phyloP scores from a whole-genome alignment of 2,113 vertebrate genomes.

The Centropus unirufus region DNA sequence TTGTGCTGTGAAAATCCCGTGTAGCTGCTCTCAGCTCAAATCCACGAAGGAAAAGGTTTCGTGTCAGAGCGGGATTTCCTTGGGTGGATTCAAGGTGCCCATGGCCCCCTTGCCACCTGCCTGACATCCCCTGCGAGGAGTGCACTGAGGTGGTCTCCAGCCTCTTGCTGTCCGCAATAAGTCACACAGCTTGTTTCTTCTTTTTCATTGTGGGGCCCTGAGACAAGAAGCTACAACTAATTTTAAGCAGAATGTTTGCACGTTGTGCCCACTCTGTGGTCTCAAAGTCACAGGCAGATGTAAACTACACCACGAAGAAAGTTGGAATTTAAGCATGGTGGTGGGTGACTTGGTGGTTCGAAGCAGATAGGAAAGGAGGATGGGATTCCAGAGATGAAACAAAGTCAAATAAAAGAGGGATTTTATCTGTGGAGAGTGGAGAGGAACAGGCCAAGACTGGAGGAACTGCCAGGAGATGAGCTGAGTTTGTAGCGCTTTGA shows the following conservation, averaged over 20 bases:
- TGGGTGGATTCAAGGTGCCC: neutral
- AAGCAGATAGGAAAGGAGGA: neutral
- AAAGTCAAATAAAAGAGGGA: neutral
- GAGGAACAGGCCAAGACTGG: neutral
- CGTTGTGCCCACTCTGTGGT: fast-evolving
- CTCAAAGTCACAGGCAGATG: fast-evolving
- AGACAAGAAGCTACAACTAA: neutral
- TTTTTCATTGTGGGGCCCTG: neutral
- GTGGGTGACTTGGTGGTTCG: neutral
- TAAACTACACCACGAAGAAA: neutral
- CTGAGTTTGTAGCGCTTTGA: neutral
- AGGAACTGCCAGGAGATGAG: neutral
- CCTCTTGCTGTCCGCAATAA: too few species aligned
- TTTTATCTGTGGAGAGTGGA: neutral
- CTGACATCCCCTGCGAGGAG: neutral
- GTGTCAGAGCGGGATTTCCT: neutral
- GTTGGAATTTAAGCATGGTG: neutral
- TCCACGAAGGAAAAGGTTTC: neutral
- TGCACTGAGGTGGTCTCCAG: too few species aligned
- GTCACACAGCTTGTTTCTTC: neutral
- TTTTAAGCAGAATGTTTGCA: neutral
- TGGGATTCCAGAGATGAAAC: neutral
- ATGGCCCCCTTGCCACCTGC: neutral
- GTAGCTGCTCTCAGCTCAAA: too few species aligned
- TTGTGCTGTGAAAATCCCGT: neutral